Conservation (phyloP, 1,140 invertebrate genomes). For the Lineus longissimus region DNA sequence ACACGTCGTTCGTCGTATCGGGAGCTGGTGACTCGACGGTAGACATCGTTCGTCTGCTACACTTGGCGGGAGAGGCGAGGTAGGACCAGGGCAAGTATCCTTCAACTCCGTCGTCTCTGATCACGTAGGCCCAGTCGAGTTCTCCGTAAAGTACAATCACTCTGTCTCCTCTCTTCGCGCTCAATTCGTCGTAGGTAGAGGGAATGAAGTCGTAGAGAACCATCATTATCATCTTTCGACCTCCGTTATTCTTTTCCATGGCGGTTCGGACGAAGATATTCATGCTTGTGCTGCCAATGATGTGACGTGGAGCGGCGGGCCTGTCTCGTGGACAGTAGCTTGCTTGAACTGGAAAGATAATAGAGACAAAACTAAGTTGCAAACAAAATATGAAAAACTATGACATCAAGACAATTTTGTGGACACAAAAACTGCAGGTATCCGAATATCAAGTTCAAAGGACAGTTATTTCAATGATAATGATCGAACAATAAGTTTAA, state of each 20-base stretch:
- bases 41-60: slow-evolving; percentile 21
- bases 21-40: background rate
- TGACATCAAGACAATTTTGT: too few species aligned
- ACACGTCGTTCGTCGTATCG: background rate
- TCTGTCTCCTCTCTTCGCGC: slow-evolving; percentile 73
- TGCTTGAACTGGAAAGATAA: too few species aligned
- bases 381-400: too few species aligned
- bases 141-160: slow-evolving; percentile 90
- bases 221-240: slow-evolving; percentile 65
- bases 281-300: background rate
- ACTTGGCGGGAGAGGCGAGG: slow-evolving; percentile 10
- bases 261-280: background rate
- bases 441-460: too few species aligned
- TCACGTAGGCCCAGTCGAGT: slow-evolving; percentile 95
- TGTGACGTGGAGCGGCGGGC: slow-evolving; percentile 3
- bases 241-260: slow-evolving; percentile 1
- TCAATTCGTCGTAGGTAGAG: slow-evolving; percentile 89
- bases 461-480: too few species aligned
- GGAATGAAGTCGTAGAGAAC: slow-evolving; percentile 91
- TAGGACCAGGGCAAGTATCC: slow-evolving; percentile 78
- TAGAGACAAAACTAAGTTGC: too few species aligned
- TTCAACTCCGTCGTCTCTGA: slow-evolving; percentile 80
- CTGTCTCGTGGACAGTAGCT: too few species aligned
- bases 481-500: too few species aligned
- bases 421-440: too few species aligned